Evolutionary conservation across 30 jellyfish, hydroid and myxozoan genomes (phyloP), one percentile per base, ranked within the genome.

Genomic region (Aurelia sp.): DNA sequence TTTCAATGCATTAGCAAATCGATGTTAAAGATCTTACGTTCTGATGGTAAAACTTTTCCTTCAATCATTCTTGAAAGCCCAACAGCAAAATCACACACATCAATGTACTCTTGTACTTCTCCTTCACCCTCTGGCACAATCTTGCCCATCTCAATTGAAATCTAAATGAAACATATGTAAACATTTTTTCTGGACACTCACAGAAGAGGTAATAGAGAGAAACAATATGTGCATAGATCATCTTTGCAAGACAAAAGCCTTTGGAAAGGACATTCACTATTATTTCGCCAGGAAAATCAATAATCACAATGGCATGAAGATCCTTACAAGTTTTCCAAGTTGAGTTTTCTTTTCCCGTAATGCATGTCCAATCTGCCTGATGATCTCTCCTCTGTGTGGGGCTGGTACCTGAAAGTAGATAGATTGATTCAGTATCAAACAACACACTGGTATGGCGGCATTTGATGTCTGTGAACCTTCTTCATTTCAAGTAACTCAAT

Each of bases 61-160:
- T 92, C 95, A 30, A 93, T 55, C 98, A 93, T 93, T 66, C 98
- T 68, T 69, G 98, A 93, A 62, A 93, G 76, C 22, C 98, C 98
- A 74, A 93, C 98, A 66, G 98, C 97, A 86, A 81, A 93, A 78
- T 93, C 98, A 88, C 98, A 93, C 22, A 93, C 85, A 60, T 93
- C 98, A 63, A 93, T 77, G 80, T 62, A 93, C 57, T 93, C 98
- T 62, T 93, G 98, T 30, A 93, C 98, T 69, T 93, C 98, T 40
- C 98, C 98, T 13, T 72, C 76, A 13, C 98, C 98, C 50, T 93
- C 98, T 17, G 98, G 97, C 5, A 83, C 87, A 37, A 93, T 93
- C 76, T 93, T 93, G 2, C 98, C 98, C 96, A 93, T 89, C 66
- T 93, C 98, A 44, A 93, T 72, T 69, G 98, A 93, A 17, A 95